These are phyloP conservation scores for Drosophila albomicans DNA, from an alignment of 1,140 invertebrate genomes.

Conservation along the genomic window DNA sequence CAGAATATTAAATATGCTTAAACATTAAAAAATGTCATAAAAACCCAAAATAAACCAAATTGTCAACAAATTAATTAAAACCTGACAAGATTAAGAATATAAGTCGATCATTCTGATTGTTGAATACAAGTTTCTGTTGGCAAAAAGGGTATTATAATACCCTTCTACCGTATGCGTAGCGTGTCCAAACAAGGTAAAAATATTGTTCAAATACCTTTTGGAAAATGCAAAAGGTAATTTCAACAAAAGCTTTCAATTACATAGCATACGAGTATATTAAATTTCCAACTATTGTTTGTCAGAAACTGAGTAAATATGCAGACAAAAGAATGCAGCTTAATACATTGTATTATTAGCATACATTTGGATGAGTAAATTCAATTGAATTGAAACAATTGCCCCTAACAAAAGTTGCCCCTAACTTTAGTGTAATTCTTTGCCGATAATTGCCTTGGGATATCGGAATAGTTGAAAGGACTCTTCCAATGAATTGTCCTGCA, in stretches of 20 bases:
- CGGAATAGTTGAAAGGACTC: neutral
- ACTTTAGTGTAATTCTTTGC: neutral
- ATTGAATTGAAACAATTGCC: neutral
- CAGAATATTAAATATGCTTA: too few relatives aligned
- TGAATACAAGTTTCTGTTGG: too few relatives aligned
- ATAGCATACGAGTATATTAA: neutral
- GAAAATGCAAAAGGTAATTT: neutral
- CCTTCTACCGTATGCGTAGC: too few relatives aligned
- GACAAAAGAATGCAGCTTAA: neutral
- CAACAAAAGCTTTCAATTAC: neutral
- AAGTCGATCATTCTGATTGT: too few relatives aligned
- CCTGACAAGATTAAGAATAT: too few relatives aligned
- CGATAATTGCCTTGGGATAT: neutral
- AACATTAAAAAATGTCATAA: too few relatives aligned
- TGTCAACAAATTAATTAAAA: too few relatives aligned
- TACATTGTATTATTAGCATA: neutral
- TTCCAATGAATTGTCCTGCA: slow-evolving; percentile 4
- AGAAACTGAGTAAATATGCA: neutral
- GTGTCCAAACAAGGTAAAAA: too few relatives aligned
- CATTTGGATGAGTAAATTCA: neutral
- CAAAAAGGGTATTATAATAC: too few relatives aligned
- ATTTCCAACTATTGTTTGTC: neutral
- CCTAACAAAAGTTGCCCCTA: too few relatives aligned
- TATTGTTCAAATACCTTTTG: neutral
- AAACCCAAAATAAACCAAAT: too few relatives aligned